Percentiles rank a stretch among this genome's conserved stretches.
Evolutionary conservation across 1,140 invertebrate genomes (phyloP).

Genomic region (Globodera ellingtonae): DNA sequence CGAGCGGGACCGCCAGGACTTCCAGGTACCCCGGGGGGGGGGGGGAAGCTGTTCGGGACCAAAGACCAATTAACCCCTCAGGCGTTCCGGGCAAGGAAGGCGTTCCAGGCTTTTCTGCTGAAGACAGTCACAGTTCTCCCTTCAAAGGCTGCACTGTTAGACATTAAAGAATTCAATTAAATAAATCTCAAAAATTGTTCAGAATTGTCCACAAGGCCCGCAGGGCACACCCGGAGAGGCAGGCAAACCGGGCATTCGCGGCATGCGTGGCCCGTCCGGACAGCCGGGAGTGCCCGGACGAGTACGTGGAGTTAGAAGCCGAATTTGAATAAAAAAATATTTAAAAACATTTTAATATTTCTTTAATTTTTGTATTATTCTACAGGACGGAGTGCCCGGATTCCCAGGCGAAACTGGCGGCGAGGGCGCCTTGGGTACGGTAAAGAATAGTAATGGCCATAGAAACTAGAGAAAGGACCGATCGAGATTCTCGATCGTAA

Average conservation of each 20-base stretch:
- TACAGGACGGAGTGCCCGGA: slow-evolving; percentile 18
- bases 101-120: slow-evolving; percentile 35
- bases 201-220: slow-evolving; percentile 50
- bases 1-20: slow-evolving; percentile 19
- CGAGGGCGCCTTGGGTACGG: neutral
- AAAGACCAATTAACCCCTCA: too few relatives aligned
- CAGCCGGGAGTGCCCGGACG: slow-evolving; percentile 44
- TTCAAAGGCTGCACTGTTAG: slow-evolving; percentile 44
- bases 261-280: slow-evolving; percentile 49
- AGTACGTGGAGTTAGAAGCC: slow-evolving; percentile 27
- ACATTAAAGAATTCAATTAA: neutral
- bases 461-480: too few relatives aligned
- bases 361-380: neutral
- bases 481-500: too few relatives aligned
- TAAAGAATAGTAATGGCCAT: neutral
- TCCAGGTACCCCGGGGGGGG: neutral
- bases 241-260: slow-evolving; percentile 45
- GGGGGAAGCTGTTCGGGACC: neutral
- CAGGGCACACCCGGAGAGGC: slow-evolving; percentile 39
- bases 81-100: slow-evolving; percentile 37
- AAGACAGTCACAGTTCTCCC: slow-evolving; percentile 35
- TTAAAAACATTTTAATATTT: neutral
- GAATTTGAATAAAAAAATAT: neutral
- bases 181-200: slow-evolving; percentile 2
- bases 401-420: slow-evolving; percentile 19